Conservation (phyloP, 23 tunicate genomes). For the Phallusia fumigata region DNA sequence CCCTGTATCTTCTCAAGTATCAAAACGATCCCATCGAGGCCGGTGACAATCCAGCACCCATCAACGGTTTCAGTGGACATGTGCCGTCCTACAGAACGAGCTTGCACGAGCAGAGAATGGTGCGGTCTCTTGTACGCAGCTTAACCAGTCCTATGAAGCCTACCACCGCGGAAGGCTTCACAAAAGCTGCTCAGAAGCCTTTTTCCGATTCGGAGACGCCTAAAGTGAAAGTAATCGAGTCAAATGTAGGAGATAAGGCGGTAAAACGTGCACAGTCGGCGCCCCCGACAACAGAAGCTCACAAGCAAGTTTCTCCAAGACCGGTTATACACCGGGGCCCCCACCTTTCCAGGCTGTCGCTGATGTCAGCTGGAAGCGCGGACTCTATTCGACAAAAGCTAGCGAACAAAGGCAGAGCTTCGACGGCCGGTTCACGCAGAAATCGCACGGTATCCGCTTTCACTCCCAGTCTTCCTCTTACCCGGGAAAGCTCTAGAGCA, state of each 20-base stretch:
- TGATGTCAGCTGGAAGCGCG: slow-evolving; percentile 78
- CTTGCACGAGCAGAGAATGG: slow-evolving; percentile 64
- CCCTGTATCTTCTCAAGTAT: slow-evolving; percentile 68
- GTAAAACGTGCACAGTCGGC: slow-evolving; percentile 49
- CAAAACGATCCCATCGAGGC: slow-evolving; percentile 75
- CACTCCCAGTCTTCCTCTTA: neutral
- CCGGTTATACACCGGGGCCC: neutral
- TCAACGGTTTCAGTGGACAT: slow-evolving; percentile 75
- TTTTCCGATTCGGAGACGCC: neutral
- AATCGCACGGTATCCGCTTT: slow-evolving; percentile 2
- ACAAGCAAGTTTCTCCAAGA: neutral
- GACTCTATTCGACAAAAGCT: slow-evolving; percentile 22
- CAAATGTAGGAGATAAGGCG: neutral
- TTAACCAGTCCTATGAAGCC: slow-evolving; percentile 82
- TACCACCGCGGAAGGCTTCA: slow-evolving; percentile 69
- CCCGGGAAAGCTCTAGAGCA: slow-evolving; percentile 1
- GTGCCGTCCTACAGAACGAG: slow-evolving; percentile 71
- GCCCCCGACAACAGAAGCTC: slow-evolving; percentile 29
- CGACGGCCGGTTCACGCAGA: neutral
- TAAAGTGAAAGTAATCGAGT: neutral
- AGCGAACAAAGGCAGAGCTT: neutral
- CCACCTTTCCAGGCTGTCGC: slow-evolving; percentile 39
- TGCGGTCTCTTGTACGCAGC: slow-evolving; percentile 73
- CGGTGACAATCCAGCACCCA: slow-evolving; percentile 60
- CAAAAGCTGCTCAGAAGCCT: slow-evolving; percentile 15